A percentile compares a stretch with the other conserved stretches of the same genome.
Evolutionary conservation across 2,888 invertebrate genomes (phyloP).

Genomic region (Phalera bucephala): DNA sequence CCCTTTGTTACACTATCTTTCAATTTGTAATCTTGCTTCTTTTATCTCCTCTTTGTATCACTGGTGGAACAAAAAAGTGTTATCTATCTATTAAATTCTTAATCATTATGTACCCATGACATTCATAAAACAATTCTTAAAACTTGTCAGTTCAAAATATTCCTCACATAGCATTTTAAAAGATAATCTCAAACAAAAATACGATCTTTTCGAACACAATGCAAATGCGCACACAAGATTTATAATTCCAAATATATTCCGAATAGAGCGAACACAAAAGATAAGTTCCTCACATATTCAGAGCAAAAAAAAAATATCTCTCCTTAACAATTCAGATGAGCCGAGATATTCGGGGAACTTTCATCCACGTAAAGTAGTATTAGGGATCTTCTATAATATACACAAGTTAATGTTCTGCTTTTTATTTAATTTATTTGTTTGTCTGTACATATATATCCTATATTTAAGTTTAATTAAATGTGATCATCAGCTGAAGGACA

Average conservation of each 20-base stretch:
- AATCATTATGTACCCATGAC: too few species aligned
- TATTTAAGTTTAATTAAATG: too few species aligned
- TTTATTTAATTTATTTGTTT: too few species aligned
- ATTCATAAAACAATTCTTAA: too few species aligned
- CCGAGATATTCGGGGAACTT: conserved; percentile 22
- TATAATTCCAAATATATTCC: conserved; percentile 29
- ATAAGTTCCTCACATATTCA: conserved; percentile 28
- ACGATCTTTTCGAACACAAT: neutral
- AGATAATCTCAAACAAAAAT: neutral
- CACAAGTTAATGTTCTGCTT: too few species aligned
- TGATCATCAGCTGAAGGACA: too few species aligned
- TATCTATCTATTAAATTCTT: too few species aligned
- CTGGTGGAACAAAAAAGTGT: too few species aligned
- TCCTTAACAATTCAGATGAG: conserved; percentile 24
- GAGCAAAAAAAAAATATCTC: conserved; percentile 19
- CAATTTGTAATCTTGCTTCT: too few species aligned
- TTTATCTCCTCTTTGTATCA: too few species aligned
- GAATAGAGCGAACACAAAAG: conserved; percentile 26
- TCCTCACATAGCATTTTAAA: neutral
- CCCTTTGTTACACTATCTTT: too few species aligned
- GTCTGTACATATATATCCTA: too few species aligned
- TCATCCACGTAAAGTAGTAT: conserved; percentile 9
- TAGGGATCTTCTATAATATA: conserved; percentile 12
- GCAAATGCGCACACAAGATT: conserved; percentile 19
- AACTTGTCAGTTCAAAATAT: neutral